Percentiles rank a stretch among this genome's conserved stretches.
These are phyloP conservation scores for Astur gentilis DNA, from an alignment of 2,113 vertebrate genomes.

Conservation along the genomic window DNA sequence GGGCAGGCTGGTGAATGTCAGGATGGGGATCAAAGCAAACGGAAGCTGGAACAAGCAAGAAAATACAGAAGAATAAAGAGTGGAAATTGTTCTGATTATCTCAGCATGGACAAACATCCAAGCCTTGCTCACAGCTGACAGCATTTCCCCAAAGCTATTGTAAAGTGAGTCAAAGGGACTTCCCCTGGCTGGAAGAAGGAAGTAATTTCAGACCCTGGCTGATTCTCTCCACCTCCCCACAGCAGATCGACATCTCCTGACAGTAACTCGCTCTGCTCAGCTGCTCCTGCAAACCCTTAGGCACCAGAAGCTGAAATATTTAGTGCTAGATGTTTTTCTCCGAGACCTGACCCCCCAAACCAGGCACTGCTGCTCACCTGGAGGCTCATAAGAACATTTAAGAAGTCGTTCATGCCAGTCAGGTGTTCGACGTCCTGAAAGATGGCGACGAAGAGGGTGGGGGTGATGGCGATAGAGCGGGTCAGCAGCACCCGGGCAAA, in stretches of 20 bases:
- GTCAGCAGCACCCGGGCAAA: slow-evolving; percentile 90
- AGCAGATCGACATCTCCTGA: too few relatives aligned
- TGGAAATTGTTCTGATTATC: background rate
- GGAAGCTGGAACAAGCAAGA: slow-evolving; percentile 79
- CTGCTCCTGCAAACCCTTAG: background rate
- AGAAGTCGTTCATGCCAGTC: slow-evolving; percentile 94
- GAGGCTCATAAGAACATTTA: slow-evolving; percentile 93
- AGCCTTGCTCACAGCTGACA: background rate
- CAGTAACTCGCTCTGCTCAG: background rate
- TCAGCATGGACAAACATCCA: background rate
- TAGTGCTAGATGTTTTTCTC: background rate
- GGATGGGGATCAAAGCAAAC: slow-evolving; percentile 93
- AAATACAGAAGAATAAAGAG: background rate
- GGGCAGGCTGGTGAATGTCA: slow-evolving; percentile 91
- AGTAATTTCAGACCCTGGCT: background rate
- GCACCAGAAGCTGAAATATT: background rate
- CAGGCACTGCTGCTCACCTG: slow-evolving; percentile 71
- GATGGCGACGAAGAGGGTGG: slow-evolving; percentile 87
- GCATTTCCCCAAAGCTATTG: background rate
- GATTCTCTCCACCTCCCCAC: background rate
- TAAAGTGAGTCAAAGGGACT: background rate
- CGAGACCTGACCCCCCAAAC: accelerated
- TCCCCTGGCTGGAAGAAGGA: background rate
- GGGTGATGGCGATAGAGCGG: slow-evolving; percentile 87
- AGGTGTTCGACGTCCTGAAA: slow-evolving; percentile 87